Evolutionary conservation across 2,797 vertebrate genomes (phyloP).

Genomic region (Sebastes hubbsi): DNA sequence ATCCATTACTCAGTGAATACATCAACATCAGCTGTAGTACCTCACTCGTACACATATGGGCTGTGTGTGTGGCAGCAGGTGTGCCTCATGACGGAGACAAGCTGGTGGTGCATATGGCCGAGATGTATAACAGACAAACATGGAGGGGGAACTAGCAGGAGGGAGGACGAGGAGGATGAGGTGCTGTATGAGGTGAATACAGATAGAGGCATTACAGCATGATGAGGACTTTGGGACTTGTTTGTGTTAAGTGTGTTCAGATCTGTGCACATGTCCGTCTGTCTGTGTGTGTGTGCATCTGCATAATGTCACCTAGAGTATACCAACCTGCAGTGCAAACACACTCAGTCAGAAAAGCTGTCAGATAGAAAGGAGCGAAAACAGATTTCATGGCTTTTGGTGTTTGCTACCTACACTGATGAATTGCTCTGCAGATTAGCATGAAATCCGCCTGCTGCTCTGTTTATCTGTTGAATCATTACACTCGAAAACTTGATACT

Average conservation of each 20-base stretch:
- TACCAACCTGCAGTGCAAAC: background rate
- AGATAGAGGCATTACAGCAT: constrained; percentile 12
- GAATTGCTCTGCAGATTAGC: background rate
- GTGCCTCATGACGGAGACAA: constrained; percentile 4
- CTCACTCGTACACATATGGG: constrained; percentile 4
- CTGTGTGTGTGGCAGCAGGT: constrained; percentile 15
- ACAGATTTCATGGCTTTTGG: background rate
- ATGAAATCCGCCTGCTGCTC: background rate
- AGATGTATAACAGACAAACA: background rate
- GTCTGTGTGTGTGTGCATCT: background rate
- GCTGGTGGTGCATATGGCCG: constrained; percentile 22
- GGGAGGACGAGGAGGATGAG: background rate
- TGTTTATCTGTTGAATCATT: background rate
- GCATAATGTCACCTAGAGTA: background rate
- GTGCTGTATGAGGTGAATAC: constrained; percentile 22
- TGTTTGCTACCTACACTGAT: constrained; percentile 1
- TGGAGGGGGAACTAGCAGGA: background rate
- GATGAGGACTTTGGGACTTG: background rate
- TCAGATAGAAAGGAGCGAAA: background rate
- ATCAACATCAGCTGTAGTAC: constrained; percentile 29
- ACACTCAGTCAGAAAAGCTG: background rate
- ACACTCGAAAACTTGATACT: background rate
- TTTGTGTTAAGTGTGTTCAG: background rate
- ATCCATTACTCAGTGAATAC: constrained; percentile 23
- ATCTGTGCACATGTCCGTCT: background rate